Evolutionary conservation across 1,140 invertebrate species (phyloP), one percentile per base, ranked within the genome.

Genomic region (Mactra quadrangularis): DNA sequence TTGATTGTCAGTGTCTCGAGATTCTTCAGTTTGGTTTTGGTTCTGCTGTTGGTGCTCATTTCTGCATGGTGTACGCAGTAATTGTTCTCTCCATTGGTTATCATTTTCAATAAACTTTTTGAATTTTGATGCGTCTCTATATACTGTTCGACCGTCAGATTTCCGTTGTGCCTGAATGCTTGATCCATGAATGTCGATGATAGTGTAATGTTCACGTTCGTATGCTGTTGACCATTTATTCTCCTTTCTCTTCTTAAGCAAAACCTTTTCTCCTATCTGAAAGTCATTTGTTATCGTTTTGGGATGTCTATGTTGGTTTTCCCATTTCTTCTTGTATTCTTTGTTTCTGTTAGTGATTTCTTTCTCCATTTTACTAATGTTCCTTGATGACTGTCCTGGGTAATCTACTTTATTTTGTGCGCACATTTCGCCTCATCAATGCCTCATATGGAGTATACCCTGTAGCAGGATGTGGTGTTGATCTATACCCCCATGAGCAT

Each of bases 321-420:
- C 33, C 3, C 29, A 71, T 25, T 78, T 78, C 19, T 78, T 0
- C 50, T 66, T 78, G 19, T 78, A 78, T 55, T 38, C 6, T 66
- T n/a, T 68, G 50, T 68, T 60, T 53, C 50, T 66, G 11, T 31
- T 38, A 29, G 38, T 62, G 11, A 76, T 76, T 13, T 76, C 17
- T 41, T 22, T 52, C 59, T 59, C 17, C 13, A 22, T 57, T 38
- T 19, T 57, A 13, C 3, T 35, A 25, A 6, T 70, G 31, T 33
- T 55, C 25, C 19, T 60, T 3, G n/a, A n/a, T n/a, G n/a, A n/a
- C n/a, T n/a, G n/a, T 41, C 31, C 13, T 29, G 13, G 52, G 22
- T 19, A 57, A 19, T 13, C 31, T 53, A 53, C 47, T 47, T 22
- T 64, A 31, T 62, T 52, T 29, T 33, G 66, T 50, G 3, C 41